Conservation (phyloP, 2,888 invertebrate genomes). For the Fragum fragum region DNA sequence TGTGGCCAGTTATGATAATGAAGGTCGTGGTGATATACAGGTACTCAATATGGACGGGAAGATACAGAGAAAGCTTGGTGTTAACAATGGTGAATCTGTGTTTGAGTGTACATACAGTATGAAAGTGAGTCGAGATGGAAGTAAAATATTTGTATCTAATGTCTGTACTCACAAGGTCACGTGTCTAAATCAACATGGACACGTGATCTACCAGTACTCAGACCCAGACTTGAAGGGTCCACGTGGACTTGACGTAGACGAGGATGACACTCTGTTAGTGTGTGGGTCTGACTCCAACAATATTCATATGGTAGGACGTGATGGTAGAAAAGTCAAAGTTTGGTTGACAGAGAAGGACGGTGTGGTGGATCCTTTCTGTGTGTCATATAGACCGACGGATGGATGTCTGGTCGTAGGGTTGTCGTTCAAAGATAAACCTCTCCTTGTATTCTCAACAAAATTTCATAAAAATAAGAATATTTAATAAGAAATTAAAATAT, state of each 20-base stretch:
- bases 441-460: neutral
- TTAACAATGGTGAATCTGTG: neutral
- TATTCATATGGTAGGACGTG: slow-evolving; percentile 1
- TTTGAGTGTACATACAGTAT: neutral
- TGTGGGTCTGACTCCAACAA: neutral
- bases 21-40: neutral
- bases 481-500: too few species aligned
- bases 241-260: neutral
- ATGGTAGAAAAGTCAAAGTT: slow-evolving; percentile 3
- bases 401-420: neutral
- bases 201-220: slow-evolving; percentile 11
- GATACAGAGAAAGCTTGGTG: neutral
- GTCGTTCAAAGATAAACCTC: neutral
- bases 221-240: slow-evolving; percentile 1
- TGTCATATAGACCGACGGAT: neutral
- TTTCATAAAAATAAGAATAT: too few species aligned
- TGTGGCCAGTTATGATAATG: neutral
- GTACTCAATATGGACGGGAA: slow-evolving; percentile 11
- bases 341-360: slow-evolving; percentile 15
- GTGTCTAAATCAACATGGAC: neutral
- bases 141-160: slow-evolving; percentile 10
- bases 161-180: neutral
- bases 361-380: neutral
- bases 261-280: neutral
- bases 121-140: neutral